Percentiles rank a stretch among this genome's conserved stretches.
phyloP scores from a whole-genome alignment of 2,888 invertebrate genomes.

The Catocala fraxini region DNA sequence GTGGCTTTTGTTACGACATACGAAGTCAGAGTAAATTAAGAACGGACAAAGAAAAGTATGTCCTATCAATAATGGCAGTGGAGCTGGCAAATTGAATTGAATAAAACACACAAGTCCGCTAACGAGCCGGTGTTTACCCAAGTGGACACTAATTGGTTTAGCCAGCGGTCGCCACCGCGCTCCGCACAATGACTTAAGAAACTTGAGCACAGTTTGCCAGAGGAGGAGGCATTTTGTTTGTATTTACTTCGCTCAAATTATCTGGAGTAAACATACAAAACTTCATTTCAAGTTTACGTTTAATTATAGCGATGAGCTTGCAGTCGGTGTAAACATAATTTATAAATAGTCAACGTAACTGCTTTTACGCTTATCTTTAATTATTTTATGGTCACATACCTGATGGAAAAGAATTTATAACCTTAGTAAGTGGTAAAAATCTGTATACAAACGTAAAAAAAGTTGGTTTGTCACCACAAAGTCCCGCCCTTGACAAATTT shows the following conservation, averaged over 20 bases:
- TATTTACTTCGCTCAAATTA: constrained; percentile 19
- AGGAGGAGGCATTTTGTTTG: constrained; percentile 54
- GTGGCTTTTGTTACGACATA: constrained; percentile 31
- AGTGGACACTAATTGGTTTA: constrained; percentile 88
- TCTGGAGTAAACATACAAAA: too few relatives aligned
- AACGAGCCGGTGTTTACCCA: constrained; percentile 87
- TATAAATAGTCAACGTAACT: too few relatives aligned
- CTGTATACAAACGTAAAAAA: too few relatives aligned
- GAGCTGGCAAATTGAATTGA: constrained; percentile 85
- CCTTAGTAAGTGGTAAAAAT: too few relatives aligned
- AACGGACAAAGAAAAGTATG: constrained; percentile 71
- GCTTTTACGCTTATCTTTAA: too few relatives aligned
- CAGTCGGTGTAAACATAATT: too few relatives aligned
- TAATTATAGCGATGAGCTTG: too few relatives aligned
- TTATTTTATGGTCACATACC: too few relatives aligned
- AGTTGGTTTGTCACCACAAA: too few relatives aligned
- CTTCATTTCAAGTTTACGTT: too few relatives aligned
- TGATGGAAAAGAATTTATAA: too few relatives aligned
- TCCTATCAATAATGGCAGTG: constrained; percentile 83
- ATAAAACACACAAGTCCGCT: constrained; percentile 87
- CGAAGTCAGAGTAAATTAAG: constrained; percentile 63
- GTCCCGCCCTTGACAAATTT: too few relatives aligned
- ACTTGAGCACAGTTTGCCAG: constrained; percentile 51
- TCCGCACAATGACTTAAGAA: constrained; percentile 49
- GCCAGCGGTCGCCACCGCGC: constrained; percentile 80